These are phyloP conservation scores for Phyllostomus hastatus DNA, from an alignment of 2,113 vertebrate species.

Conservation along the genomic window DNA sequence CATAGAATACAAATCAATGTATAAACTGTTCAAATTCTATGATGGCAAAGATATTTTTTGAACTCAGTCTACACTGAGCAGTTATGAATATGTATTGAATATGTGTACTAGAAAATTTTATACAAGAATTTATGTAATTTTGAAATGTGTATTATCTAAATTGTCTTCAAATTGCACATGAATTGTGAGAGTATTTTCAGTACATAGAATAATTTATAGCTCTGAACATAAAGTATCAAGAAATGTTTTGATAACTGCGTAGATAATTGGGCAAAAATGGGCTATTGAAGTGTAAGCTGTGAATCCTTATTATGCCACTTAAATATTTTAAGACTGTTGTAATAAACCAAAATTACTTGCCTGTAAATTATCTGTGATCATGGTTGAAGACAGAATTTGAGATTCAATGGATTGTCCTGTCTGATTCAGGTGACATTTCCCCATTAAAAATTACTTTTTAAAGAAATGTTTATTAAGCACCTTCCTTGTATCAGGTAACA, in stretches of 20 bases:
- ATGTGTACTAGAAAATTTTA: neutral
- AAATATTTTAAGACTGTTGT: neutral
- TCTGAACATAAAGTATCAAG: neutral
- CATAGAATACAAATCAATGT: neutral
- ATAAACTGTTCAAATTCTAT: neutral
- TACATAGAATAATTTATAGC: neutral
- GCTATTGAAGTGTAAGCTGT: neutral
- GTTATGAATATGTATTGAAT: neutral
- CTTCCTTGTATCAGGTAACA: neutral
- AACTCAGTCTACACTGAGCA: neutral
- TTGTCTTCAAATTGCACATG: neutral
- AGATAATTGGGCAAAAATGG: neutral
- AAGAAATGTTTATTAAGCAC: neutral
- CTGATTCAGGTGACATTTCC: neutral
- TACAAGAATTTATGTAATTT: neutral
- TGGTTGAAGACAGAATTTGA: neutral
- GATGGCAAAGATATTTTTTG: neutral
- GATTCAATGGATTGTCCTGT: neutral
- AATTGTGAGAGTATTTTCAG: neutral
- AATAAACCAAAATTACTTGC: neutral
- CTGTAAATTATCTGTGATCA: neutral
- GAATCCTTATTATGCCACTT: neutral
- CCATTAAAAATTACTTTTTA: conserved; percentile 9
- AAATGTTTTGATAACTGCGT: neutral
- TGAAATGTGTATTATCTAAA: neutral